Evolutionary conservation across 2,888 invertebrate genomes (phyloP).

Genomic region (Tachina grossa): DNA sequence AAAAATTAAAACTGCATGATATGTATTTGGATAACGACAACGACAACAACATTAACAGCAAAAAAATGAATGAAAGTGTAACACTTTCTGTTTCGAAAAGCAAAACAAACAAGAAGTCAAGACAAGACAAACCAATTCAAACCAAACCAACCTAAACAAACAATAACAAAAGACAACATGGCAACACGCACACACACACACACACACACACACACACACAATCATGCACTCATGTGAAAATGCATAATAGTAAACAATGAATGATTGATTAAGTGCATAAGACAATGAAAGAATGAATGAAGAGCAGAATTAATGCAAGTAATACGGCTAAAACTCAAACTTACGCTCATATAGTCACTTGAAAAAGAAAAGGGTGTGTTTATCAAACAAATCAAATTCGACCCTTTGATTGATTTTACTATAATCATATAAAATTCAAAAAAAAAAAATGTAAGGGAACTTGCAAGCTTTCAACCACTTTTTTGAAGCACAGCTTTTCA

Average conservation of each 20-base stretch:
- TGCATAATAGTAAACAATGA: not conserved
- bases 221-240: not conserved
- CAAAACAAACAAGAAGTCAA: conserved; percentile 28
- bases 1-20: conserved; percentile 53
- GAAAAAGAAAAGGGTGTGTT: not conserved
- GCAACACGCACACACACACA: not conserved
- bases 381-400: no score
- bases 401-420: no score
- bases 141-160: conserved; percentile 33
- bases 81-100: conserved; percentile 61
- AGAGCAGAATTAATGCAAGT: conserved; percentile 31
- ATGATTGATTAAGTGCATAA: conserved; percentile 6
- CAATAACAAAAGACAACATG: conserved; percentile 22
- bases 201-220: not conserved
- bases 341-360: not conserved
- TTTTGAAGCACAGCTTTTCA: no score
- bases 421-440: no score
- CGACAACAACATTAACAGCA: conserved; percentile 10
- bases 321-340: not conserved
- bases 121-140: conserved; percentile 20
- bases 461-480: no score
- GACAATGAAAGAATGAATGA: conserved; percentile 37
- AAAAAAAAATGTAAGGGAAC: no score
- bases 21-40: conserved; percentile 31
- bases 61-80: conserved; percentile 67